A percentile compares a stretch with the other conserved stretches of the same genome.
phyloP scores from a whole-genome alignment of 2,888 invertebrate species.

The Campoletis raptor region DNA sequence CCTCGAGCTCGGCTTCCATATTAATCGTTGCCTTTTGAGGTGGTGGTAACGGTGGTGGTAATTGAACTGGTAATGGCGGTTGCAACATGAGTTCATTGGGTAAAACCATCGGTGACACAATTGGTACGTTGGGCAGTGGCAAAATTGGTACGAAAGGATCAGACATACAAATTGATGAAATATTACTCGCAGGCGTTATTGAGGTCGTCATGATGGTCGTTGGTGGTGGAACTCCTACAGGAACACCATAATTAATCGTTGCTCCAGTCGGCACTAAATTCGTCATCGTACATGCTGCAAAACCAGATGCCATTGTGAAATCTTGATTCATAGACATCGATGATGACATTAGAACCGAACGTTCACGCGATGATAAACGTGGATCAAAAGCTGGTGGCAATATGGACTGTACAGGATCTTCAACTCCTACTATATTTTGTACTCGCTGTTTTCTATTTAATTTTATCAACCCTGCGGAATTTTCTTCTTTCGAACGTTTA shows the following conservation, averaged over 20 bases:
- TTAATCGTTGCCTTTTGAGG: constrained; percentile 55
- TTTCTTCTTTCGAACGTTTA: not conserved
- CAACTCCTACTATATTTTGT: constrained; percentile 53
- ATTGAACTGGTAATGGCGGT: constrained; percentile 54
- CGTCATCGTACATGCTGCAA: constrained; percentile 34
- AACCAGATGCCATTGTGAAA: constrained; percentile 35
- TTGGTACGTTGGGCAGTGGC: constrained; percentile 20
- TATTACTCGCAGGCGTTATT: constrained; percentile 27
- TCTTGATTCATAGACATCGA: constrained; percentile 49
- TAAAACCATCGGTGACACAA: constrained; percentile 47
- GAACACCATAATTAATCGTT: constrained; percentile 62
- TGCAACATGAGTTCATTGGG: constrained; percentile 44
- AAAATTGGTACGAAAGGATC: constrained; percentile 52
- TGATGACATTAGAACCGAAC: constrained; percentile 55
- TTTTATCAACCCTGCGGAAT: not conserved
- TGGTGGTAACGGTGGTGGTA: constrained; percentile 21
- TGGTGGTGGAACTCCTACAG: constrained; percentile 63
- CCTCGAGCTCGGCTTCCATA: constrained; percentile 78
- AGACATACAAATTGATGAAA: constrained; percentile 41
- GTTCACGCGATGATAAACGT: constrained; percentile 59
- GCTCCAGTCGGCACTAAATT: constrained; percentile 18
- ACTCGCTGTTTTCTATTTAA: constrained; percentile 27
- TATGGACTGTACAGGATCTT: constrained; percentile 1
- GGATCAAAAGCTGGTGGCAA: constrained; percentile 60
- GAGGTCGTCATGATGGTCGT: constrained; percentile 58